Conservation (phyloP, 2,888 invertebrate genomes). For the Parnassius smintheus region DNA sequence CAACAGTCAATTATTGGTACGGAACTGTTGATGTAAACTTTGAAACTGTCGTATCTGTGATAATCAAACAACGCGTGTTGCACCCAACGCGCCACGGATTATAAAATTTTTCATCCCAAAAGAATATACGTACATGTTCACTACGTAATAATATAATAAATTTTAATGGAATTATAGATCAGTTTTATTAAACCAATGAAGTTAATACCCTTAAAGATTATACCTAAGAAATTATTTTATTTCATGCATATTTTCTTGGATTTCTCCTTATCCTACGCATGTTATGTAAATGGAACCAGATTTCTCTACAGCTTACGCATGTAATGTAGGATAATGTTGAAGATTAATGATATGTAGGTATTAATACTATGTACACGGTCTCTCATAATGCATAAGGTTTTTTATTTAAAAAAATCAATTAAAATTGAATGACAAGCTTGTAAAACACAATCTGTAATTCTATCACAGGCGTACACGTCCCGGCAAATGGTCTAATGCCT, state of each 20-base stretch:
- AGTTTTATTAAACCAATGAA: conserved; percentile 59
- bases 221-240: conserved; percentile 41
- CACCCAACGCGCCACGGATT: conserved; percentile 59
- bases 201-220: conserved; percentile 62
- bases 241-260: conserved; percentile 31
- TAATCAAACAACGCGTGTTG: conserved; percentile 45
- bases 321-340: conserved; percentile 3
- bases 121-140: conserved; percentile 52
- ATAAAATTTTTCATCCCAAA: conserved; percentile 59
- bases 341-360: neutral
- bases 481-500: conserved; percentile 33
- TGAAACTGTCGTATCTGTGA: no score
- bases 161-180: conserved; percentile 63
- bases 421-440: no score
- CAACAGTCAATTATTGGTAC: no score
- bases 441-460: no score
- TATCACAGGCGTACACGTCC: conserved; percentile 19
- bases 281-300: conserved; percentile 4
- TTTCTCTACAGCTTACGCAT: conserved; percentile 17
- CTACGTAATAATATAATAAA: conserved; percentile 46
- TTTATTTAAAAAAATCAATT: neutral
- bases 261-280: conserved; percentile 17
- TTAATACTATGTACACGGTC: no score
- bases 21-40: no score
- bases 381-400: no score